These are phyloP conservation scores for Alca torda DNA, from an alignment of 2,797 vertebrate species.

Conservation along the genomic window DNA sequence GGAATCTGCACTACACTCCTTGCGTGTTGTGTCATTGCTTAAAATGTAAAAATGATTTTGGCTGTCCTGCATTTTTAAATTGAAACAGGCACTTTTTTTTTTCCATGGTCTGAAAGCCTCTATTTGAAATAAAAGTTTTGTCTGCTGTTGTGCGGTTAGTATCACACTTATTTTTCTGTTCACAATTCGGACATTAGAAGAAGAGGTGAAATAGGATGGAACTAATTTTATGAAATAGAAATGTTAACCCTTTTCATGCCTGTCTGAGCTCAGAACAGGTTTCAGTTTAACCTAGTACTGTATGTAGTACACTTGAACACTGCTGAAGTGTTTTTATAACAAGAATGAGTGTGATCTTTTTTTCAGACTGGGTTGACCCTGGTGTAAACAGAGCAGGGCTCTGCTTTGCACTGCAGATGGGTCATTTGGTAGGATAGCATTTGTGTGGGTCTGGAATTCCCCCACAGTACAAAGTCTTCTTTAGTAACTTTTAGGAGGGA, in stretches of 20 bases:
- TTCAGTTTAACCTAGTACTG: background rate
- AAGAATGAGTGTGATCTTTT: background rate
- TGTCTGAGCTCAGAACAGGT: background rate
- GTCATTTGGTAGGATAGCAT: background rate
- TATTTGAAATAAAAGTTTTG: background rate
- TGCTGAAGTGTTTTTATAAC: background rate
- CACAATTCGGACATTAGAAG: background rate
- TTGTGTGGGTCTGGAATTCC: background rate
- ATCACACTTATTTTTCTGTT: background rate
- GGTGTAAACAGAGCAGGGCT: background rate
- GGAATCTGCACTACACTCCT: background rate
- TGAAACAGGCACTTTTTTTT: background rate
- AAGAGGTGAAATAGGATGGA: background rate
- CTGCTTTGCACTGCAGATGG: background rate
- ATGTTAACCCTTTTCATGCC: background rate
- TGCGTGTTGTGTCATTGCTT: background rate
- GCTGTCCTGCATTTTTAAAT: background rate
- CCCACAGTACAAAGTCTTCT: background rate
- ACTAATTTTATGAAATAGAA: background rate
- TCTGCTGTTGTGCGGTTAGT: background rate
- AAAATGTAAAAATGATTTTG: background rate
- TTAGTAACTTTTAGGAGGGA: background rate
- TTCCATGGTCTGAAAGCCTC: background rate
- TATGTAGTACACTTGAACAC: background rate
- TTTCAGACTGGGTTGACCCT: background rate